Evolutionary conservation across 2,797 vertebrate genomes (phyloP).

Genomic region (Philypnodon macrostomus): DNA sequence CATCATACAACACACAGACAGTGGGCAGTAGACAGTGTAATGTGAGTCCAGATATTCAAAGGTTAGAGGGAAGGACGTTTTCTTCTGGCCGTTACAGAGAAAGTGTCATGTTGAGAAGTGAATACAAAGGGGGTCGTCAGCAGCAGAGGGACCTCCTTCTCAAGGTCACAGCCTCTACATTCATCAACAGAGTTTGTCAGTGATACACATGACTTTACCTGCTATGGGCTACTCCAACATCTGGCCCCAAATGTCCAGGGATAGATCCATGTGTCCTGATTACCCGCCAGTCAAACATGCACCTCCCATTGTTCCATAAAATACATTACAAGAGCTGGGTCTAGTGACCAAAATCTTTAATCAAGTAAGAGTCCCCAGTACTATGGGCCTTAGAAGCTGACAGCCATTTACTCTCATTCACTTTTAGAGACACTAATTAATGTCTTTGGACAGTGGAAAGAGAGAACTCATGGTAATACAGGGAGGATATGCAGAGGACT

Average conservation of each 20-base stretch:
- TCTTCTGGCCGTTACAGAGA: constrained; percentile 11
- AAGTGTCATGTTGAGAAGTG: constrained; percentile 5
- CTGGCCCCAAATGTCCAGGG: constrained; percentile 19
- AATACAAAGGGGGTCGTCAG: constrained; percentile 18
- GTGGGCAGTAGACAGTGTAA: constrained; percentile 8
- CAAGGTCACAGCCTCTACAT: constrained; percentile 47
- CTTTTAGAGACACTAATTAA: too few species aligned
- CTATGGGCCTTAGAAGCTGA: too few species aligned
- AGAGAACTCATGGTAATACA: too few species aligned
- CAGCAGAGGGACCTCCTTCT: constrained; percentile 14
- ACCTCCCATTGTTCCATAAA: constrained; percentile 25
- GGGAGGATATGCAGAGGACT: too few species aligned
- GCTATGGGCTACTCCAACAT: constrained; percentile 21
- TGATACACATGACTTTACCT: constrained; percentile 13
- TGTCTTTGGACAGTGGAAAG: too few species aligned
- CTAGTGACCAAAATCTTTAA: too few species aligned
- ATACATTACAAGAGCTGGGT: too few species aligned
- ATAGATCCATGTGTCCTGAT: constrained; percentile 44
- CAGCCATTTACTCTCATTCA: too few species aligned
- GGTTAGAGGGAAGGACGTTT: constrained; percentile 13
- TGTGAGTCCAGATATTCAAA: constrained; percentile 9
- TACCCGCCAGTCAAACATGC: constrained; percentile 23
- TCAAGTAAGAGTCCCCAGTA: too few species aligned
- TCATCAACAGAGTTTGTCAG: constrained; percentile 42
- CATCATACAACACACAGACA: constrained; percentile 1